Evolutionary conservation across 2,113 vertebrate species (phyloP).

Genomic region (Mus pahari): DNA sequence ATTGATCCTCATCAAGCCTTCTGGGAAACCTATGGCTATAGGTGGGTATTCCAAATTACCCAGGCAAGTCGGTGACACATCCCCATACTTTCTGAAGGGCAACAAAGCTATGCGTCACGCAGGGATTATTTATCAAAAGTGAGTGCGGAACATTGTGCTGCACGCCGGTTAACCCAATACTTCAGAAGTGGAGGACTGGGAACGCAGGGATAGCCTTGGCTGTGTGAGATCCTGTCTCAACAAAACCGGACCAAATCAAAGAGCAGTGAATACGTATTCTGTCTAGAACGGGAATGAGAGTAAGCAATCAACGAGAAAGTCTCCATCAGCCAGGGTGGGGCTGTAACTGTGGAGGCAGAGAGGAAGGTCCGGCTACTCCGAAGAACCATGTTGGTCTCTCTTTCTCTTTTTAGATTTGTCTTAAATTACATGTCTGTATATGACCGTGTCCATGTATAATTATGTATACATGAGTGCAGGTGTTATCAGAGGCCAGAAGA

Average conservation of each 20-base stretch:
- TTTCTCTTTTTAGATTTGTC: not conserved
- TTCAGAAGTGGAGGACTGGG: not conserved
- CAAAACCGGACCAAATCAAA: not conserved
- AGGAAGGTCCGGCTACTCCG: rapidly evolving
- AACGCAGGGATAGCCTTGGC: not conserved
- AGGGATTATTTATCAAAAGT: not conserved
- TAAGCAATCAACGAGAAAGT: not conserved
- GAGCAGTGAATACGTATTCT: not conserved
- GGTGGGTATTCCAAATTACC: not conserved
- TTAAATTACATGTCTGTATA: not conserved
- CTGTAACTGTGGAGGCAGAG: not conserved
- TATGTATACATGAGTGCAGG: not conserved
- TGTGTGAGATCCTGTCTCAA: not conserved
- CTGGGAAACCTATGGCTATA: not conserved
- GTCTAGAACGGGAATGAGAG: not conserved
- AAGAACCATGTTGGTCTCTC: not conserved
- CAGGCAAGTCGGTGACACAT: not conserved
- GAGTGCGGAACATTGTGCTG: not conserved
- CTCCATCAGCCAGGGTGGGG: rapidly evolving
- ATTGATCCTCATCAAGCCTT: not conserved
- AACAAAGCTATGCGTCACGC: not conserved
- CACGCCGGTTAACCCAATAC: not conserved
- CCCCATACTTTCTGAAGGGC: not conserved
- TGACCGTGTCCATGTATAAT: not conserved
- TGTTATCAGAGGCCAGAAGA: not conserved